Base-by-base conservation (phyloP, 2,888 invertebrate species). In the Caenorhabditis doughertyi region DNA sequence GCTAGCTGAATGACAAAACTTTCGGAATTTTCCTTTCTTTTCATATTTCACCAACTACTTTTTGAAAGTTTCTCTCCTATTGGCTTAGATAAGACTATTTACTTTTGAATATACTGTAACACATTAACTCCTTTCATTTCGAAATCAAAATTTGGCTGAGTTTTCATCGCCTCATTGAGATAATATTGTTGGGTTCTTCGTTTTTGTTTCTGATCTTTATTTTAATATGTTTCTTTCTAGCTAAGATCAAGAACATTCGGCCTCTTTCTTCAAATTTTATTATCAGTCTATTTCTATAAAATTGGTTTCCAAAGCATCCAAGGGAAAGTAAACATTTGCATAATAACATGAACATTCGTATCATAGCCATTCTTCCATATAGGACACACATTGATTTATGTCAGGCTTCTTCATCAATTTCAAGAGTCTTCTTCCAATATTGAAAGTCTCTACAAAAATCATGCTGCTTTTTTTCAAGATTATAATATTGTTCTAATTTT, bases 321-420 rank as follows among this genome's bases (percentile, higher is more conserved):
- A 39, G 51, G 32, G 16, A 62, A 62, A 47, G 44, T 32, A 62
- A 60, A 62, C 44, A 73, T 49, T 64, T 47, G 32, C 64, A 64
- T 64, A 62, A 62, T 44, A 64, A 47, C 44, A 29, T 11, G 47
- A 47, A 47, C 44, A 29, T 64, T 27, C 49, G n/a, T 64, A 47
- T 44, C 62, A 47, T 23, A 27, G 23, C 13, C 8, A 62, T n/a
- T 4, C 18, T 18, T 23, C n/a, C 11, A 4, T 35, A 16, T 16
- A 27, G n/a, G 47, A 29, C 27, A 49, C 44, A 29, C 21, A 74
- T 65, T 27, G 64, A 74, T 74, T 74, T 25, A 55, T 73, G 73
- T 51, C 9, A 56, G 64, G 64, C 27, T 39, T 39, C 39, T 39
- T 32, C 32, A 32, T 32, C 9, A 32, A 32, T 9, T 32, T 32